Evolutionary conservation across 2,888 invertebrate genomes (phyloP).

Genomic region (Agrochola lota): DNA sequence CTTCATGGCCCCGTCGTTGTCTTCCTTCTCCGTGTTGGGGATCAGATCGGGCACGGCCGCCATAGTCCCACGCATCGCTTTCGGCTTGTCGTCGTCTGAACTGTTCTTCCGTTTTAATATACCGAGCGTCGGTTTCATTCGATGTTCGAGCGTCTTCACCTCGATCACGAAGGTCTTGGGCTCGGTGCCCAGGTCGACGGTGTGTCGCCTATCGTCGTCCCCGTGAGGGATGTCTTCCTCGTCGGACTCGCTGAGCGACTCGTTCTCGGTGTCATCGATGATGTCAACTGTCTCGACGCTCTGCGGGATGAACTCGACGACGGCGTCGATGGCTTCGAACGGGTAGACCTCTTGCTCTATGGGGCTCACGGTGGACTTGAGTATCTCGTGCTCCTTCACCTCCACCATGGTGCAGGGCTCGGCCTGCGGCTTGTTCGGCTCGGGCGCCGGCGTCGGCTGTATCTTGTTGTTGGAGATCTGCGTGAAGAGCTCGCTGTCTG

Average conservation of each 20-base stretch:
- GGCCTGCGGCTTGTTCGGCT: constrained; percentile 58
- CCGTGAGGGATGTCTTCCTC: constrained; percentile 70
- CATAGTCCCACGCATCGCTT: constrained; percentile 68
- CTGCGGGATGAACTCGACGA: constrained; percentile 89
- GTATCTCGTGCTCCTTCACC: constrained; percentile 92
- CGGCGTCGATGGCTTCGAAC: constrained; percentile 88
- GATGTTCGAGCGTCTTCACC: constrained; percentile 81
- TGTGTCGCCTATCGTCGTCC: constrained; percentile 58
- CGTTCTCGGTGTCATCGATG: constrained; percentile 89
- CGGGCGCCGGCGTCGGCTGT: constrained; percentile 62
- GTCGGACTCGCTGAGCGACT: constrained; percentile 67
- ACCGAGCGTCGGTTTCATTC: constrained; percentile 83
- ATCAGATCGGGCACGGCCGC: constrained; percentile 76
- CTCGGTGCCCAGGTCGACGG: constrained; percentile 78
- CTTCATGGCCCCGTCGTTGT: constrained; percentile 58
- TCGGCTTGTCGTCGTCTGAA: constrained; percentile 70
- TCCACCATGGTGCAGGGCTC: constrained; percentile 91
- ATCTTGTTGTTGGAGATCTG: constrained; percentile 91
- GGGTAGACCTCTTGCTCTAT: constrained; percentile 87
- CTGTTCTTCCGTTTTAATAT: constrained; percentile 77
- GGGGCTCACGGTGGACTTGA: constrained; percentile 91
- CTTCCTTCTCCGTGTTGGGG: constrained; percentile 66
- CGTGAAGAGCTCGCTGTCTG: constrained; percentile 93
- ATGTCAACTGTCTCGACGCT: constrained; percentile 90
- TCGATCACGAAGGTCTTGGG: constrained; percentile 85